Base-by-base conservation (phyloP, 2,888 invertebrate species). In the Dione vanillae region DNA sequence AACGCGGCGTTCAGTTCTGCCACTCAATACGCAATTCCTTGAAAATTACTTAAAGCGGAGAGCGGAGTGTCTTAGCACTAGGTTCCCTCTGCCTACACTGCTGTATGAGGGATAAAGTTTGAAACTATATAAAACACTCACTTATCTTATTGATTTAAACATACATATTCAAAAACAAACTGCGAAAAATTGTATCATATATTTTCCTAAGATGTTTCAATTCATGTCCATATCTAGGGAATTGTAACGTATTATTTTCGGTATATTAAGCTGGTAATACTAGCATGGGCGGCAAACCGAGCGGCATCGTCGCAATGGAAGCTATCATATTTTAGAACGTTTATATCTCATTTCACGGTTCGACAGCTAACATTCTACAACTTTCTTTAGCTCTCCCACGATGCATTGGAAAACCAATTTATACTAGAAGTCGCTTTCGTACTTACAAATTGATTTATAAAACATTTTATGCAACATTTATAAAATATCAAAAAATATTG, bases 321-420 rank as follows among this genome's bases (percentile, higher is more conserved):
- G 78, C 81, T 83, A 86, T 88, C 84, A 82, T 83, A 85, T 87
- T 91, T 91, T 90, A 87, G 86, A 88, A 78, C 85, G 83, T 82
- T 86, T 88, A 89, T 87, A 89, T 89, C 87, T 89, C 83, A 89
- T 91, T 91, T 91, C 85, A 88, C 87, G 88, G 84, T 79, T 84
- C 83, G 84, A 86, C 87, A 88, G 87, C 84, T 88, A 77, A 78
- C 78, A 73, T 75, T 77, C 78, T 74, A 78, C 76, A 76, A 76
- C 77, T 76, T 75, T 75, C 74, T 75, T 79, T 79, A 75, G 76
- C 77, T 78, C 78, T 77, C 75, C 76, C 78, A 75, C 71, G 77
- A 78, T 79, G 82, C 80, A 83, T 84, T 81, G 82, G 79, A 86
- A 90, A 91, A 90, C 83, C 89, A 89, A 91, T 90, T 87, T 88